Percentiles rank a stretch among this genome's conserved stretches.
Evolutionary conservation across 2,113 vertebrate species (phyloP).

Genomic region (Pungitius pungitius): DNA sequence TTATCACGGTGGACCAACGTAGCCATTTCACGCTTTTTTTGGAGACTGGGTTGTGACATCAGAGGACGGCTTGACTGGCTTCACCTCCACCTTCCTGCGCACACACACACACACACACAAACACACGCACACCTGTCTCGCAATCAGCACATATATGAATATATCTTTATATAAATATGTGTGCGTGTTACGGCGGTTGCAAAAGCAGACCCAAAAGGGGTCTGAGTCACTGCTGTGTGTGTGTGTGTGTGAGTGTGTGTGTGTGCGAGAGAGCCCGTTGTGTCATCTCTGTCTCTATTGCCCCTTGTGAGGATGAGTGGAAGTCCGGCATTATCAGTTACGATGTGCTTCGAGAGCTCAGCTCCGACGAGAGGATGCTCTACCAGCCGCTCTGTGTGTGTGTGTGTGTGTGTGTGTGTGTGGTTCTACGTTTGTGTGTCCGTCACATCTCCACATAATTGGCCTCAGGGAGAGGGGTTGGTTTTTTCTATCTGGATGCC

Average conservation of each 20-base stretch:
- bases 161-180: not conserved
- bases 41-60: too few species aligned
- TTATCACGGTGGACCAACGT: too few species aligned
- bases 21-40: too few species aligned
- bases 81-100: conserved; percentile 14
- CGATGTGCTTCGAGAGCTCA: conserved; percentile 49
- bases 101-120: not conserved
- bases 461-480: conserved; percentile 39
- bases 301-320: conserved; percentile 34
- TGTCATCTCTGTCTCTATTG: conserved; percentile 24
- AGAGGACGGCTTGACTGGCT: conserved; percentile 14
- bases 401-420: conserved; percentile 12
- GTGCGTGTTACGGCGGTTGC: conserved; percentile 4
- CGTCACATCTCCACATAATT: conserved; percentile 64
- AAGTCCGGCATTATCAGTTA: conserved; percentile 57
- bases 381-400: not conserved
- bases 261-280: conserved; percentile 22
- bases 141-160: not conserved
- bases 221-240: conserved; percentile 39
- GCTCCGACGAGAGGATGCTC: conserved; percentile 38
- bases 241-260: conserved; percentile 22
- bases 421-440: conserved; percentile 1
- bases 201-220: conserved; percentile 30
- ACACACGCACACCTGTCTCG: not conserved
- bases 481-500: conserved; percentile 41